phyloP scores from a whole-genome alignment of 2,888 invertebrate species.

The Brachypterus glaber region DNA sequence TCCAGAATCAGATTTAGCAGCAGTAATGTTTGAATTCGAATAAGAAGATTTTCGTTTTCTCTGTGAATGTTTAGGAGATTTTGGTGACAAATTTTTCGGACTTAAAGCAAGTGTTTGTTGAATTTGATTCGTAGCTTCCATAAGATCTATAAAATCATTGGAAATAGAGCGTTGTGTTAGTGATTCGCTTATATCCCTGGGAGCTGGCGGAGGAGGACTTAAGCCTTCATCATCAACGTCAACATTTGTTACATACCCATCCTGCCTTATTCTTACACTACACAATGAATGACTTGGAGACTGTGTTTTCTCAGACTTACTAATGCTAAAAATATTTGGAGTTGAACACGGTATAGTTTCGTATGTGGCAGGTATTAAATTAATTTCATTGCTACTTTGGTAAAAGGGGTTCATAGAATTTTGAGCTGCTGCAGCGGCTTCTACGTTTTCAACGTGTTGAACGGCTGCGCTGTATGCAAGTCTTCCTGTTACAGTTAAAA shows the following conservation, averaged over 20 bases:
- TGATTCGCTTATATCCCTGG: slow-evolving; percentile 52
- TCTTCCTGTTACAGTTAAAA: slow-evolving; percentile 55
- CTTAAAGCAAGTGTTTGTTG: slow-evolving; percentile 45
- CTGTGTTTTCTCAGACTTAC: slow-evolving; percentile 46
- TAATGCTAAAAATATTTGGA: slow-evolving; percentile 43
- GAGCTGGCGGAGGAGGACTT: slow-evolving; percentile 76
- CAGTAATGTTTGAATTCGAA: slow-evolving; percentile 53
- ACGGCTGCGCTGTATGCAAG: slow-evolving; percentile 59
- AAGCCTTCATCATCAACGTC: slow-evolving; percentile 40
- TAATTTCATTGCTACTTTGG: slow-evolving; percentile 39
- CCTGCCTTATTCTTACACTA: slow-evolving; percentile 55
- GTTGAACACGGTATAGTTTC: slow-evolving; percentile 44
- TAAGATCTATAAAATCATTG: slow-evolving; percentile 18
- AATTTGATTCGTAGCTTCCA: slow-evolving; percentile 33
- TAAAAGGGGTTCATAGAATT: slow-evolving; percentile 39
- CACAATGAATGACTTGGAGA: slow-evolving; percentile 56
- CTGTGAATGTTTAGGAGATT: slow-evolving; percentile 63
- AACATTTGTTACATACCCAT: slow-evolving; percentile 45
- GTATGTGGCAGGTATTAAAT: slow-evolving; percentile 44
- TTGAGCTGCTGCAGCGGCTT: slow-evolving; percentile 31
- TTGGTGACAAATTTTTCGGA: slow-evolving; percentile 55
- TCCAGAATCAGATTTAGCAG: slow-evolving; percentile 78
- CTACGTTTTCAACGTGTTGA: slow-evolving; percentile 52
- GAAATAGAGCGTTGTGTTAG: slow-evolving; percentile 18
- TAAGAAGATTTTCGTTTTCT: slow-evolving; percentile 56